Conservation (phyloP, 1,140 invertebrate genomes). For the Elymnias hypermnestra region DNA sequence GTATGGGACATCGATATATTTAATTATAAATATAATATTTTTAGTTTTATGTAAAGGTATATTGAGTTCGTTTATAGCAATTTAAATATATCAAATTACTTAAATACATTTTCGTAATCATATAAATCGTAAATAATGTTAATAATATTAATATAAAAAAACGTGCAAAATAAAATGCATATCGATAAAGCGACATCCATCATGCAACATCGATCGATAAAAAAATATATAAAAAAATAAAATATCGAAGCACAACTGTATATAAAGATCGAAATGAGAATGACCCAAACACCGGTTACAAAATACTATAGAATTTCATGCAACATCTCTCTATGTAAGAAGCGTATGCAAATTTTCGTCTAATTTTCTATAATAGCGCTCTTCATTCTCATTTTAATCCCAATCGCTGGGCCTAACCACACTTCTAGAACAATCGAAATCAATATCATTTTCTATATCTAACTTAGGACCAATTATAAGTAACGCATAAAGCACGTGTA, state of each 20-base stretch:
- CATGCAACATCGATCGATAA: conserved; percentile 59
- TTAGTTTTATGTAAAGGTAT: too few species aligned
- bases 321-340: conserved; percentile 14
- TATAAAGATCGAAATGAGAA: conserved; percentile 67
- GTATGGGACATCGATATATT: too few species aligned
- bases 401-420: conserved; percentile 43
- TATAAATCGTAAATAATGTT: conserved; percentile 1
- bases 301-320: conserved; percentile 29
- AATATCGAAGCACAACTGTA: conserved; percentile 35
- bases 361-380: conserved; percentile 1
- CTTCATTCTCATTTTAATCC: conserved; percentile 72
- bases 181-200: conserved; percentile 61
- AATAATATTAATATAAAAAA: conserved; percentile 16
- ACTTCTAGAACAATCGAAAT: conserved; percentile 18
- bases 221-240: conserved; percentile 37
- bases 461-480: too few species aligned
- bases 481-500: conserved; percentile 1
- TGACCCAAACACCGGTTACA: conserved; percentile 45
- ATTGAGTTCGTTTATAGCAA: too few species aligned
- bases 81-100: too few species aligned
- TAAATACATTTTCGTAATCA: too few species aligned
- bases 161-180: conserved; percentile 66
- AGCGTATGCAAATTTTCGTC: conserved; percentile 13
- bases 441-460: not conserved
- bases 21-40: too few species aligned